A percentile compares a stretch with the other conserved stretches of the same genome.
These are phyloP conservation scores for Tetramorium parvispinum DNA, from an alignment of 1,140 invertebrate genomes.

Conservation along the genomic window DNA sequence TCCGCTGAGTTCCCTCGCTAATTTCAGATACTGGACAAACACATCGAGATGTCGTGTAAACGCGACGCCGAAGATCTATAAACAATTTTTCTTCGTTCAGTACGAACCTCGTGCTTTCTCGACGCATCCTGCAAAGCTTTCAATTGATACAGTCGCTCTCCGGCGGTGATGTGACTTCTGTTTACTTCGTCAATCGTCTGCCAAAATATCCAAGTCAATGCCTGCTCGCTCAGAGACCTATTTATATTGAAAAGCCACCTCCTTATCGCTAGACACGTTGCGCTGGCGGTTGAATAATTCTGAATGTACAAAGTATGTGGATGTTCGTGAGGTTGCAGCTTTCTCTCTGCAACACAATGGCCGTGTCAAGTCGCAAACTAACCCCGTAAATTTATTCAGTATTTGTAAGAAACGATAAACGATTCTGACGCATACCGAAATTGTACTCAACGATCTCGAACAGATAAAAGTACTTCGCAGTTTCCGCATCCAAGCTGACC, in stretches of 20 bases:
- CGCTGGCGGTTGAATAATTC: slow-evolving; percentile 99
- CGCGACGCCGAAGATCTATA: background rate
- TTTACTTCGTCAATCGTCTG: slow-evolving; percentile 98
- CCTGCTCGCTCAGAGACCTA: slow-evolving; percentile 88
- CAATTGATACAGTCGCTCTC: slow-evolving; percentile 96
- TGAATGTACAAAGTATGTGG: slow-evolving; percentile 99
- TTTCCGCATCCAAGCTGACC: slow-evolving; percentile 92
- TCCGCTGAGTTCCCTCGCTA: slow-evolving; percentile 94
- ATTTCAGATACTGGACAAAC: slow-evolving; percentile 90
- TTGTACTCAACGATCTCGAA: slow-evolving; percentile 99
- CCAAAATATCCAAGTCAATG: slow-evolving; percentile 90
- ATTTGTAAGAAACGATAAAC: background rate
- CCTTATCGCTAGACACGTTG: slow-evolving; percentile 96
- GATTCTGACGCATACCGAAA: slow-evolving; percentile 89
- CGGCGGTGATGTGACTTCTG: slow-evolving; percentile 95
- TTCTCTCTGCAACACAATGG: slow-evolving; percentile 91
- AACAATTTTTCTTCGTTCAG: background rate
- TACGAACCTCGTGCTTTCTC: slow-evolving; percentile 91
- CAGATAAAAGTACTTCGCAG: slow-evolving; percentile 97
- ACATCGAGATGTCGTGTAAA: background rate
- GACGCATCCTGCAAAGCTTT: slow-evolving; percentile 97
- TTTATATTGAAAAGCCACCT: slow-evolving; percentile 97
- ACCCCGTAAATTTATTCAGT: background rate
- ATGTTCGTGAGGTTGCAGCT: slow-evolving; percentile 96
- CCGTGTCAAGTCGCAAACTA: background rate